Base-by-base conservation (phyloP, 2,888 invertebrate species). In the Busseola fusca region DNA sequence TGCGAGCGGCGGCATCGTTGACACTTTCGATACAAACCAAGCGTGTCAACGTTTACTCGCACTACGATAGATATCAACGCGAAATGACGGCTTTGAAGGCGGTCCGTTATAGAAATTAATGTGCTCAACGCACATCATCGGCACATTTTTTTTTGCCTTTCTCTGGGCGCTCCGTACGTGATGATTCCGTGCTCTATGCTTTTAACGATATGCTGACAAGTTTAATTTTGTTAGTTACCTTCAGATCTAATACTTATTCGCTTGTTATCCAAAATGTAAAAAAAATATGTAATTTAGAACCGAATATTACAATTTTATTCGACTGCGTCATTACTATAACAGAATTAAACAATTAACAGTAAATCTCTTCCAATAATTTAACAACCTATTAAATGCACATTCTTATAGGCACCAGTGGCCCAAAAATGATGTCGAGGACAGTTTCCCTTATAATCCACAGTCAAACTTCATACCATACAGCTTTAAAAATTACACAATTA, bases 361-460 rank as follows among this genome's bases (percentile, higher is more conserved):
- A 93, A 92, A 94, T 87, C 88, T 93, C 92, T 93, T 91, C 89
- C 90, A 93, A 90, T 91, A 93, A 89, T 93, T 92, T 94, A 95
- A 95, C 94, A 94, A 94, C 87, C 93, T 94, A 95, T 91, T 95
- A 95, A 95, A 95, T 95, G 95, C 95, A 94, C 88, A 89, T 92
- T 85, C 88, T 83, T 80, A 83, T 83, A 90, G 92, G 93, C 92
- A 84, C 84, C 87, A 87, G 89, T 87, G 90, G 90, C 92, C 93
- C 89, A 86, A 87, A 88, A 89, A 87, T 87, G 86, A 83, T 83
- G 85, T 87, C 85, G 82, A 76, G 68, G 59, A 84, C 68, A 77
- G 71, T 60, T 76, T 74, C 67, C 69, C 64, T 81, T 75, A 72
- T 60, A 76, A 75, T 78, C 79, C 75, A 75, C 84, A 84, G 84